phyloP scores from a whole-genome alignment of 2,888 invertebrate genomes.

The Lydus trimaculatus region DNA sequence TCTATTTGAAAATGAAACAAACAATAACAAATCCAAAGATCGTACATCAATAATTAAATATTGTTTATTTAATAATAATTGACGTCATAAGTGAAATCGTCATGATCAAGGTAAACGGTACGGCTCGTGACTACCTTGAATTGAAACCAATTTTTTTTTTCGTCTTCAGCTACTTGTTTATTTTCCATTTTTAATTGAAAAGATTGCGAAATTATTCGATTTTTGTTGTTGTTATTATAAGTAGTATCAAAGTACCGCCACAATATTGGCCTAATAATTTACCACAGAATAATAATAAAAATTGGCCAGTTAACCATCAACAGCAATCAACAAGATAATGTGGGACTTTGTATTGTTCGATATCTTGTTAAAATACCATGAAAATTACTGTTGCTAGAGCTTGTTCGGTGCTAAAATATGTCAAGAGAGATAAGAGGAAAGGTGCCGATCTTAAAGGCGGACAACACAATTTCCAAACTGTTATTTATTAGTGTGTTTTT shows the following conservation, averaged over 20 bases:
- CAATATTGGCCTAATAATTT: not conserved
- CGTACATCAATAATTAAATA: not conserved
- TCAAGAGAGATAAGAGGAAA: not conserved
- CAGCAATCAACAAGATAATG: constrained; percentile 1
- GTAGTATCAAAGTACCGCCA: not conserved
- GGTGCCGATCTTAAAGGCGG: not conserved
- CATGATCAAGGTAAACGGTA: constrained; percentile 1
- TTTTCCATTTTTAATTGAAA: not conserved
- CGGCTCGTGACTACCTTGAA: not conserved
- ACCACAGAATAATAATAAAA: not conserved
- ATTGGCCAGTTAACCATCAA: constrained; percentile 2
- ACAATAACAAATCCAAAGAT: not conserved
- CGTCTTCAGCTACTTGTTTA: not conserved
- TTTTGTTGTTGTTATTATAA: not conserved
- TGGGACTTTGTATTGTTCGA: not conserved
- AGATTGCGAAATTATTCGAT: not conserved
- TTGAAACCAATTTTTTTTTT: not conserved
- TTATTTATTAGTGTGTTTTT: too few species aligned
- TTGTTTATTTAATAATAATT: not conserved
- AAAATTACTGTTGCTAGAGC: constrained; percentile 21
- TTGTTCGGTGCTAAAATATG: constrained; percentile 7
- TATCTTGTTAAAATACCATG: constrained; percentile 30
- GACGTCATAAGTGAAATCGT: constrained; percentile 7
- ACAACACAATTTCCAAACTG: not conserved
- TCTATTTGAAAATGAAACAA: not conserved